Evolutionary conservation across 2,797 vertebrate genomes (phyloP), one percentile per base, ranked within the genome.

Genomic region (Cheirogaleus major): DNA sequence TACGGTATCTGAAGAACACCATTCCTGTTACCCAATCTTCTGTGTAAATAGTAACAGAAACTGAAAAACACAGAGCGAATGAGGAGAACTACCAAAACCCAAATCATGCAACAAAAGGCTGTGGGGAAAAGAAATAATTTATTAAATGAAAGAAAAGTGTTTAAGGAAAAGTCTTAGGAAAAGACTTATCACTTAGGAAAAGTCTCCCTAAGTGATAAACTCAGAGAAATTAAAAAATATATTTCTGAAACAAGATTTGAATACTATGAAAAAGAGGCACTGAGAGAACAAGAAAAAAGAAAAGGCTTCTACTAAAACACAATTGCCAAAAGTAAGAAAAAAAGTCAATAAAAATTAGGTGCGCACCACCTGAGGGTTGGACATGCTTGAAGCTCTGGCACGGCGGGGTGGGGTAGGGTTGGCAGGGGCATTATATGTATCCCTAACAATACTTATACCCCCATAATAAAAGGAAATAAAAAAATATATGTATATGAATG

Each of bases 201-300:
- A 67, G 63, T 6, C 4, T 79, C 86, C 22, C n/a, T 85, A 79
- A 76, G 35, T 55, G 91, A 80, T 76, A 87, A 96, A 35, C 17
- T 93, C 57, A 38, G 38, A 70, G 65, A 80, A 45, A 80, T 86
- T 91, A 92, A 69, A 67, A 89, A 69, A 76, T 79, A 63, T n/a
- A 82, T 43, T 90, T 90, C 61, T 30, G 80, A 92, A 87, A 75
- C 5, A 85, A 61, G 59, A 85, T 57, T 92, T 88, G 23, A 88
- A 72, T 22, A 5, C 22, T 81, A 20, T 79, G 15, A 38, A 63
- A 95, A 93, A 75, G n/a, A 97, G 80, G 35, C 27, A 81, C 17
- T n/a, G 6, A 57, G 48, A 76, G 38, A 92, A 59, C 1, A 84
- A 92, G 48, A 57, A 78, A 93, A 90, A 91, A 78, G 13, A 82